Conservation (phyloP, 2,797 vertebrate genomes). For the Xiphorhynchus erythropygius region DNA sequence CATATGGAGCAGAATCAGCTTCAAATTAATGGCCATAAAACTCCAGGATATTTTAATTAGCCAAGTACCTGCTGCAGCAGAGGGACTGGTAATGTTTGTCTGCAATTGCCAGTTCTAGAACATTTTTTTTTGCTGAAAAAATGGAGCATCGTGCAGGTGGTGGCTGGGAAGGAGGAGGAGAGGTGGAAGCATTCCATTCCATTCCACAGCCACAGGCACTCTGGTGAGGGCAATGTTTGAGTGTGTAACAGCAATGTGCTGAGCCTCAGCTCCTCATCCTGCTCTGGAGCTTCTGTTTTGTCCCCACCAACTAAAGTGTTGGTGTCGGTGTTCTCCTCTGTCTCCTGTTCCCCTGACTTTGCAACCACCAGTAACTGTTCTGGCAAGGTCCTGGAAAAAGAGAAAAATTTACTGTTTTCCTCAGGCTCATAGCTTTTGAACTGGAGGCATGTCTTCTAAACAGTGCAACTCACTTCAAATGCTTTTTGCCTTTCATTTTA, state of each 20-base stretch:
- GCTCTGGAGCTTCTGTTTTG: slow-evolving; percentile 63
- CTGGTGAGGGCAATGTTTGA: slow-evolving; percentile 70
- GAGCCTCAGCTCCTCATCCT: neutral
- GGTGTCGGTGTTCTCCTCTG: slow-evolving; percentile 68
- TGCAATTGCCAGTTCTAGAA: neutral
- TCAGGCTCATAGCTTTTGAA: slow-evolving; percentile 79
- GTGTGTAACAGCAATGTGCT: slow-evolving; percentile 12
- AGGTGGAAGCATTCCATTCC: neutral
- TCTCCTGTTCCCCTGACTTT: slow-evolving; percentile 70
- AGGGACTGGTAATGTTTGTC: neutral
- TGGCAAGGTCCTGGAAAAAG: slow-evolving; percentile 68
- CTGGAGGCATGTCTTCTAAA: slow-evolving; percentile 82
- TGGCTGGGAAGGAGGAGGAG: neutral
- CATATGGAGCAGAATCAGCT: neutral
- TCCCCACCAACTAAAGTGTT: neutral
- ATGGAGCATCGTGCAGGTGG: fast-evolving
- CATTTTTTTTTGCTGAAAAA: fast-evolving
- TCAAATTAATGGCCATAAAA: neutral
- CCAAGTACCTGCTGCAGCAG: neutral
- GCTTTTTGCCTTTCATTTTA: slow-evolving; percentile 83
- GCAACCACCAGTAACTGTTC: slow-evolving; percentile 58
- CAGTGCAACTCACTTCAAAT: slow-evolving; percentile 84
- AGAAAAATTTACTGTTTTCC: slow-evolving; percentile 73
- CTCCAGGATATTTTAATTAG: fast-evolving
- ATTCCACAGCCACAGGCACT: neutral